Base-by-base conservation (phyloP, 2,888 invertebrate genomes). In the Drosophila kambysellisi region DNA sequence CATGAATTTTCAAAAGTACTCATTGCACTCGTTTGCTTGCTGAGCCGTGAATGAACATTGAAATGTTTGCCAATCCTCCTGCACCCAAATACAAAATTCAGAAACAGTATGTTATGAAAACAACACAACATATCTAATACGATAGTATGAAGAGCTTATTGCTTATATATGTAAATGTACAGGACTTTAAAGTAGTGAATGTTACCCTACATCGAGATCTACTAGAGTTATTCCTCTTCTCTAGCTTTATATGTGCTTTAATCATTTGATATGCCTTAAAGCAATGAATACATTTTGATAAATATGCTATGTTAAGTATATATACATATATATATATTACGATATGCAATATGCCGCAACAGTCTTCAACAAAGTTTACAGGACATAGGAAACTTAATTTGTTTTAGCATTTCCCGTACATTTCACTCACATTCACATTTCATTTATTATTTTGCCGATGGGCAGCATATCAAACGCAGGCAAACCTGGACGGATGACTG, bases 381-480 rank as follows among this genome's bases (percentile, higher is more conserved):
- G 53, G 29, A 15, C 53, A 62, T 29, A n/a, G 17, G 58, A 25
- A 25, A 1, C n/a, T 7, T 15, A 9, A 20, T 8, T 35, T 37
- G 25, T 41, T 11, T n/a, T 3, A 33, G 15, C 46, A 32, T 32
- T 30, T 46, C 30, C 11, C 46, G 39, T 4, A 12, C 15, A 33
- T 32, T 33, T 35, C 33, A 9, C 25, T 29, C 50, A 20, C 35
- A 30, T 25, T 33, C 25, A 6, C n/a, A 17, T 35, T 33, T 57
- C 29, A n/a, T 48, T 39, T 43, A 46, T 48, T 54, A 25, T 43
- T 25, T 32, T 60, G 37, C 43, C 61, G 41, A 15, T n/a, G 61
- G 52, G 35, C 43, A 35, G 35, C 39, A 33, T 43, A 60, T 64
- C 64, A 64, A 43, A 37, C 48, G 50, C 63, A 74, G 15, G 56